phyloP scores from a whole-genome alignment of 2,797 vertebrate species.

The Halcyon smyrnensis region DNA sequence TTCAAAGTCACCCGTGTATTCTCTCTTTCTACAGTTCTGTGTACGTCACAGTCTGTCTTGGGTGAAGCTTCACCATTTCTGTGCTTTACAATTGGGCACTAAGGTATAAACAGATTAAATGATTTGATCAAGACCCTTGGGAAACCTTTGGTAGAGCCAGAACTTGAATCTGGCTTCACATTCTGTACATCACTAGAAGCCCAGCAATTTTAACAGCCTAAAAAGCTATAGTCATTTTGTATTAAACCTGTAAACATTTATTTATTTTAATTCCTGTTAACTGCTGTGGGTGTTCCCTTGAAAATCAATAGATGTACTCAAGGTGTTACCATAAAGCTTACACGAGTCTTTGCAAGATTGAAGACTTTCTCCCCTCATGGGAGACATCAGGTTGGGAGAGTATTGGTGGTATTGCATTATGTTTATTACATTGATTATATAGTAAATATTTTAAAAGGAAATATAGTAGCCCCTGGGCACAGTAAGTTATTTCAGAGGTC shows the following conservation, averaged over 20 bases:
- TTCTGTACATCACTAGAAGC: not conserved
- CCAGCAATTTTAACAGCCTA: not conserved
- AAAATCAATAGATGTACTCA: not conserved
- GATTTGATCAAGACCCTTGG: not conserved
- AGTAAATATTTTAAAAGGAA: slow-evolving; percentile 45
- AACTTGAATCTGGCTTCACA: not conserved
- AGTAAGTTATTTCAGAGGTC: not conserved
- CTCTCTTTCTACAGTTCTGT: not conserved
- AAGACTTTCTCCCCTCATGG: not conserved
- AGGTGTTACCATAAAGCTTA: not conserved
- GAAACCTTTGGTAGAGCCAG: not conserved
- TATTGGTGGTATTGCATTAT: slow-evolving; percentile 38
- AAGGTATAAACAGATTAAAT: not conserved
- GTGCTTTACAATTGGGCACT: not conserved
- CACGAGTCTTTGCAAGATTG: not conserved
- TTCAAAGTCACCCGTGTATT: not conserved
- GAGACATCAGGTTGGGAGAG: not conserved
- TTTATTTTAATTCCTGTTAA: not conserved
- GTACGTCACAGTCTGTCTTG: not conserved
- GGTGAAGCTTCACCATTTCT: not conserved
- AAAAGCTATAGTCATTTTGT: not conserved
- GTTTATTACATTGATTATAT: slow-evolving; percentile 63
- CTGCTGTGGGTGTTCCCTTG: not conserved
- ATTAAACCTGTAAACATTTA: not conserved
- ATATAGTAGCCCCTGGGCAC: not conserved